Conservation (phyloP, 2,113 vertebrate genomes). For the Tyrannus savana region DNA sequence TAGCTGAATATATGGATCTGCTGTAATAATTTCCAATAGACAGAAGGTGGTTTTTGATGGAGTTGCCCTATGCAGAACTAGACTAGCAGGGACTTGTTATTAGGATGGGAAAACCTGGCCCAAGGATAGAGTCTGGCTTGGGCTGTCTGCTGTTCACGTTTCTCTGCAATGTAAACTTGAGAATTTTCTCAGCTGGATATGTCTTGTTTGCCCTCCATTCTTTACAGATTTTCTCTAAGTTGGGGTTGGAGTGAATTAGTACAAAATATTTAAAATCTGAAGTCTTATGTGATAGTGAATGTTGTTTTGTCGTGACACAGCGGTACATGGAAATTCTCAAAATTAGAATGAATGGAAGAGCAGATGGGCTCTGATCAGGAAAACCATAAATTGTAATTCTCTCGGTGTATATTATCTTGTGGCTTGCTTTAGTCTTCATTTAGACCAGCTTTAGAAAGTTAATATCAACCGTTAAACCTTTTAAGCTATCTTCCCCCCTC, state of each 20-base stretch:
- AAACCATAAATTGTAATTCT: neutral
- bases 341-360: neutral
- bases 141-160: neutral
- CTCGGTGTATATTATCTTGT: neutral
- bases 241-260: neutral
- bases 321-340: neutral
- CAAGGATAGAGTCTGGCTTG: neutral
- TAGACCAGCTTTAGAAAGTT: conserved; percentile 32
- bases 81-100: neutral
- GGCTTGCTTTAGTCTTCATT: conserved; percentile 27
- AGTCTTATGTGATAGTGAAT: neutral
- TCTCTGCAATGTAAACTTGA: neutral
- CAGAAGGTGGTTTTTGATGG: neutral
- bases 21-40: neutral
- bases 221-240: neutral
- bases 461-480: neutral
- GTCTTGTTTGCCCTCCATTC: neutral
- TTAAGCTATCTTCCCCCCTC: neutral
- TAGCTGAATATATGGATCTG: neutral
- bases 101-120: neutral
- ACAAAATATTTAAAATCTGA: neutral
- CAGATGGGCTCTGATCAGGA: neutral
- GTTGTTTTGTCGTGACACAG: neutral
- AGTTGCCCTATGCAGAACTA: neutral
- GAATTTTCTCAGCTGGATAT: neutral